A percentile compares a stretch with the other conserved stretches of the same genome.
Evolutionary conservation across 2,113 vertebrate genomes (phyloP).

Genomic region (Austrofundulus limnaeus): DNA sequence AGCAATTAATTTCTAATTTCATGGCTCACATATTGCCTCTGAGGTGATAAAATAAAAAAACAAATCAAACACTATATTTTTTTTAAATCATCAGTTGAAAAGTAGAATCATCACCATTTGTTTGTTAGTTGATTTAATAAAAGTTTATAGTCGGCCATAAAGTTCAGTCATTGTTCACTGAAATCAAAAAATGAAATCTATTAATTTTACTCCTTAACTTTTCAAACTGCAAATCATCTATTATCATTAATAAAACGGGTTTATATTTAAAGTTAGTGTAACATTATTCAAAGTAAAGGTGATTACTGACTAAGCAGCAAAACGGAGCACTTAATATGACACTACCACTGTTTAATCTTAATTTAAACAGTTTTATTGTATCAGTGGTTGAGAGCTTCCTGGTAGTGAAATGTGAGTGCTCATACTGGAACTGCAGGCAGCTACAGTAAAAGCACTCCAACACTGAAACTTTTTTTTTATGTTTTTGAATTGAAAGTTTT

Average conservation of each 20-base stretch:
- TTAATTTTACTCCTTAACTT: slow-evolving; percentile 1
- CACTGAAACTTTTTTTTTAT: slow-evolving; percentile 23
- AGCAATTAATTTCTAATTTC: no score
- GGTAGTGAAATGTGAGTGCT: slow-evolving; percentile 56
- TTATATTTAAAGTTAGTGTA: slow-evolving; percentile 7
- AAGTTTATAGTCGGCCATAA: slow-evolving; percentile 1
- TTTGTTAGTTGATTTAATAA: neutral
- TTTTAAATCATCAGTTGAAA: neutral
- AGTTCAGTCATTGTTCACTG: neutral
- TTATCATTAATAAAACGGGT: neutral
- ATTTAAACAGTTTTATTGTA: slow-evolving; percentile 49
- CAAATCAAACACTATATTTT: no score
- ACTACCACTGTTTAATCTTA: slow-evolving; percentile 20
- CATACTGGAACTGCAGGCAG: slow-evolving; percentile 31
- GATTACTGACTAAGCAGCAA: neutral
- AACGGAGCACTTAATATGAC: slow-evolving; percentile 28
- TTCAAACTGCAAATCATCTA: neutral
- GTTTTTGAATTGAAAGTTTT: slow-evolving; percentile 29
- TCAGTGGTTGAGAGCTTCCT: slow-evolving; percentile 60
- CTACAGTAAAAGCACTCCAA: slow-evolving; percentile 46
- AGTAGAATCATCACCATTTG: neutral
- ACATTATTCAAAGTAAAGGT: neutral
- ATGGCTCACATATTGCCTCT: no score
- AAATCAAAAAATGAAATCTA: neutral
- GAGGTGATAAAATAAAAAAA: no score